Conservation (phyloP, 2,888 invertebrate species). For the Slavum lentiscoides region DNA sequence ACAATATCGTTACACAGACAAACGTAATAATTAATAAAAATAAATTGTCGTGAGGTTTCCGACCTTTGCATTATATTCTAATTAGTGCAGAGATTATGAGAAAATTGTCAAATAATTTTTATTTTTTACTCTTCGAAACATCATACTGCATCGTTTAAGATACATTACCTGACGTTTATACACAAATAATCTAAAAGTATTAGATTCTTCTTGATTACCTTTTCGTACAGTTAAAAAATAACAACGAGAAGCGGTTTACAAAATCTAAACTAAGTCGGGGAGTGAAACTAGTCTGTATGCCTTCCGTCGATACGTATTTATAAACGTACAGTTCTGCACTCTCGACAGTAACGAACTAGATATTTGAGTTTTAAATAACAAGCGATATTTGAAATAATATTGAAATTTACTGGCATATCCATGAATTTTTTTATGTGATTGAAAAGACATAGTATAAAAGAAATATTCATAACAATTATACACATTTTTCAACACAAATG, state of each 20-base stretch:
- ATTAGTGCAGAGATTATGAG: background rate
- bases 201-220: background rate
- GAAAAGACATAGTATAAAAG: background rate
- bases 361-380: background rate
- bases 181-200: background rate
- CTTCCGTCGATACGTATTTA: too few relatives aligned
- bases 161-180: background rate
- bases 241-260: too few relatives aligned
- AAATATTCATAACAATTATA: background rate
- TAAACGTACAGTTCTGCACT: too few relatives aligned
- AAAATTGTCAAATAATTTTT: background rate
- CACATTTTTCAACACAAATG: background rate
- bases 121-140: background rate
- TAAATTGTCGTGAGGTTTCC: background rate
- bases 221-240: background rate
- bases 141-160: too few relatives aligned
- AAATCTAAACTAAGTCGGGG: too few relatives aligned
- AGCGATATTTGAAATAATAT: background rate
- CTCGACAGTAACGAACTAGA: background rate
- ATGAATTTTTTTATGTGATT: background rate
- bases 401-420: background rate
- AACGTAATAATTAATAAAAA: conserved; percentile 1
- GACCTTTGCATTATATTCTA: background rate
- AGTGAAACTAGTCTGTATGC: too few relatives aligned
- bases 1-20: background rate